A percentile compares a stretch with the other conserved stretches of the same genome.
phyloP scores from a whole-genome alignment of 2,113 vertebrate species.

The Cephalopterus ornatus region DNA sequence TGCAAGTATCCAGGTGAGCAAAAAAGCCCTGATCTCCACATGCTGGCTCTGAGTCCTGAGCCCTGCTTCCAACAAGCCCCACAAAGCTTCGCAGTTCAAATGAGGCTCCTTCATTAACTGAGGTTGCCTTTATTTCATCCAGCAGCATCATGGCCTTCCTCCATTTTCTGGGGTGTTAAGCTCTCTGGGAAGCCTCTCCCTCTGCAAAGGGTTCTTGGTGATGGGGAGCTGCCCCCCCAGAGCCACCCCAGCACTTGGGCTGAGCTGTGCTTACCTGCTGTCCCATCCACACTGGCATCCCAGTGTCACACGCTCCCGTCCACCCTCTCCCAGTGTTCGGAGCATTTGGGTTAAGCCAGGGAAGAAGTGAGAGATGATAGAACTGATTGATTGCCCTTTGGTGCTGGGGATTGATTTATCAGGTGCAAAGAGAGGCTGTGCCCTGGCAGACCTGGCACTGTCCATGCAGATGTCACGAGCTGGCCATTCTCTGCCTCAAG shows the following conservation, averaged over 20 bases:
- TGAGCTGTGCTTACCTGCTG: not conserved
- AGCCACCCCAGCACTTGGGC: not conserved
- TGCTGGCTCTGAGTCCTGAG: not conserved
- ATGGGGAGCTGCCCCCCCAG: not conserved
- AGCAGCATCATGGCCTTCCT: not conserved
- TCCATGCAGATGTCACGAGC: not conserved
- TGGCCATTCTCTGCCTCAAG: rapidly evolving
- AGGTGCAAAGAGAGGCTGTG: not conserved
- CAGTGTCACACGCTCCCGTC: no score
- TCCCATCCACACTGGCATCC: not conserved
- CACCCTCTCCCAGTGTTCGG: not conserved
- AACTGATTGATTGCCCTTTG: not conserved
- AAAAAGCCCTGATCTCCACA: rapidly evolving
- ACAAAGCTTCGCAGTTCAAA: not conserved
- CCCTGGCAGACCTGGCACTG: not conserved
- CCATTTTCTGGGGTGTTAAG: not conserved
- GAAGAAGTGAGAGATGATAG: not conserved
- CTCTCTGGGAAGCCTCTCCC: not conserved
- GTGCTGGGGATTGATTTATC: not conserved
- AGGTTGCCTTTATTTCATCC: not conserved
- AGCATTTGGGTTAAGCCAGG: rapidly evolving
- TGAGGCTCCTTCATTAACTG: not conserved
- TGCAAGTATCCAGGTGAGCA: not conserved
- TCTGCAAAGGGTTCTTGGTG: rapidly evolving
- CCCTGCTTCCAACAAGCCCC: not conserved